phyloP scores from a whole-genome alignment of 2,888 invertebrate genomes.

The Entomobrya multifasciata region DNA sequence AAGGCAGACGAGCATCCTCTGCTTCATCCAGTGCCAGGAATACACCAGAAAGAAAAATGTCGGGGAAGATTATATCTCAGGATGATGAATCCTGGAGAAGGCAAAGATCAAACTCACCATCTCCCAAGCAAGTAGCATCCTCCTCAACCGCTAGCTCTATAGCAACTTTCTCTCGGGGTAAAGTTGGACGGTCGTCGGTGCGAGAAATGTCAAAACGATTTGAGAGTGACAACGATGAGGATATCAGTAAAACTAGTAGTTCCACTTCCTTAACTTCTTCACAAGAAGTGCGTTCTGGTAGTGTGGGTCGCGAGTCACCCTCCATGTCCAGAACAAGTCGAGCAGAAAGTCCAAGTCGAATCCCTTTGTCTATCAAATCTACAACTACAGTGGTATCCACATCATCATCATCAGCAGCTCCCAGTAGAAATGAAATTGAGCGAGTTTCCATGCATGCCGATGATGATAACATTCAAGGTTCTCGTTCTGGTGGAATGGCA shows the following conservation, averaged over 20 bases:
- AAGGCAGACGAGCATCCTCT: neutral
- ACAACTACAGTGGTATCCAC: conserved; percentile 36
- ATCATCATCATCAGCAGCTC: conserved; percentile 8
- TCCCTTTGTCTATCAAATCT: conserved; percentile 69
- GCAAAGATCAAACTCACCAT: conserved; percentile 62
- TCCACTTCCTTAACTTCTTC: conserved; percentile 49
- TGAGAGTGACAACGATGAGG: conserved; percentile 64
- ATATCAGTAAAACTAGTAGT: conserved; percentile 47
- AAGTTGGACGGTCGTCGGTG: conserved; percentile 78
- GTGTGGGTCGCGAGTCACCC: neutral
- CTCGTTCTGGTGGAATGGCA: conserved; percentile 49
- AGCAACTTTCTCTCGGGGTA: conserved; percentile 75
- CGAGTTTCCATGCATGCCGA: neutral
- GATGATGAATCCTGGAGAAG: conserved; percentile 73
- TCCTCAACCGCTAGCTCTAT: conserved; percentile 52
- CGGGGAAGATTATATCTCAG: conserved; percentile 35
- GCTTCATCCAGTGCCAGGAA: conserved; percentile 16
- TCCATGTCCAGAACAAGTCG: conserved; percentile 45
- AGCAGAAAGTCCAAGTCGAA: conserved; percentile 70
- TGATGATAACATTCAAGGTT: conserved; percentile 23
- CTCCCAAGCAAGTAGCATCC: conserved; percentile 43
- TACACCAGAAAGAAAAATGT: conserved; percentile 25
- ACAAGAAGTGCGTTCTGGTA: neutral
- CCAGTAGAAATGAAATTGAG: neutral
- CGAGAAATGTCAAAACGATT: conserved; percentile 78